Percentiles rank a stretch among this genome's conserved stretches.
Conservation (phyloP, 2,888 invertebrate genomes). For the Sthenelais limicola region DNA sequence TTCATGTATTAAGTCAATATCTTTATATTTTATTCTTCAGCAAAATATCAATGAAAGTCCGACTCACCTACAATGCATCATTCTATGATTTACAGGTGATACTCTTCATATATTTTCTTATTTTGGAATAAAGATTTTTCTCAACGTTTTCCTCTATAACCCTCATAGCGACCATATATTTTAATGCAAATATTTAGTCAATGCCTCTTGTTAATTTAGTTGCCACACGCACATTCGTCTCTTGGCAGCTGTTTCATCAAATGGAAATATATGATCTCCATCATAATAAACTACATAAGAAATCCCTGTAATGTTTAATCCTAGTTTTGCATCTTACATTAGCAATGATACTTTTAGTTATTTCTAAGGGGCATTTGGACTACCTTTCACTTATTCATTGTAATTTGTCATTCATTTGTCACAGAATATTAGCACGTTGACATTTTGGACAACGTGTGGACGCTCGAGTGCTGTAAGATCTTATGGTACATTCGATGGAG, state of each 20-base stretch:
- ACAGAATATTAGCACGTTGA: conserved; percentile 61
- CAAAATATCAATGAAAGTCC: conserved; percentile 44
- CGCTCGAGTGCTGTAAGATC: conserved; percentile 59
- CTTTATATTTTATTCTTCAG: conserved; percentile 43
- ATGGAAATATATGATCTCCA: no score
- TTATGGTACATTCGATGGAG: conserved; percentile 59
- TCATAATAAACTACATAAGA: no score
- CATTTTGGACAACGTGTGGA: conserved; percentile 65
- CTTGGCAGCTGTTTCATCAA: no score
- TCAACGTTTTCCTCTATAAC: not conserved
- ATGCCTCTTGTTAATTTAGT: no score
- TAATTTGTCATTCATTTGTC: conserved; percentile 14
- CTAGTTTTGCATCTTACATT: no score
- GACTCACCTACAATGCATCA: conserved; percentile 42
- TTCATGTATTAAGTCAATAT: not conserved
- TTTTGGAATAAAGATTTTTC: not conserved
- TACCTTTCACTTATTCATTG: no score
- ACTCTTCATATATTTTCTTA: not conserved
- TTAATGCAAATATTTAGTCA: no score
- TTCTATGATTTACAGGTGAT: conserved; percentile 46
- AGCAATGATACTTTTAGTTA: no score
- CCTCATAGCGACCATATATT: no score
- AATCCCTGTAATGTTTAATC: no score
- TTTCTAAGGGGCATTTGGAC: no score
- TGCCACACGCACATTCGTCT: no score